phyloP scores from a whole-genome alignment of 2,888 invertebrate genomes.

The Agonopterix arenella region DNA sequence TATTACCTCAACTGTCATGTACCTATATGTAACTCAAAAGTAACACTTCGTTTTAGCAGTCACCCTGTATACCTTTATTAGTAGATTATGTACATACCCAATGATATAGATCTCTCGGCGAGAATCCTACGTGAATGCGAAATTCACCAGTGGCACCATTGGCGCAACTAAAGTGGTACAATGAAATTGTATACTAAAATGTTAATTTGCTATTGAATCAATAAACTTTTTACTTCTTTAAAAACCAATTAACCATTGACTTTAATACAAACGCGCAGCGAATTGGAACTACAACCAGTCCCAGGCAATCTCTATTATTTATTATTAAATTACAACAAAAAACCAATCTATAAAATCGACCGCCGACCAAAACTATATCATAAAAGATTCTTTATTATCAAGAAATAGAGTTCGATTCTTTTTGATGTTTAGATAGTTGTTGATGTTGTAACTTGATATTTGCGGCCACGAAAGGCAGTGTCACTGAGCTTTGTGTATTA shows the following conservation, averaged over 20 bases:
- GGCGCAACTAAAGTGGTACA: too few relatives aligned
- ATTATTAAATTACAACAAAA: constrained; percentile 62
- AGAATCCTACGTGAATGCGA: too few relatives aligned
- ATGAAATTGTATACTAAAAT: too few relatives aligned
- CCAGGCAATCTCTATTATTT: constrained; percentile 26
- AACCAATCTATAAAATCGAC: constrained; percentile 67
- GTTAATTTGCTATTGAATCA: too few relatives aligned
- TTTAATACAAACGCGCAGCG: too few relatives aligned
- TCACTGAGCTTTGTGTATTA: constrained; percentile 74
- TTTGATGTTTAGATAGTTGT: neutral
- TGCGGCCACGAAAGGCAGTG: constrained; percentile 69
- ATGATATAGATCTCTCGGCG: too few relatives aligned
- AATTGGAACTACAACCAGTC: neutral
- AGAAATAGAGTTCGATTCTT: neutral
- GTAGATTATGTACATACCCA: too few relatives aligned
- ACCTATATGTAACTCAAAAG: neutral
- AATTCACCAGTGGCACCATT: too few relatives aligned
- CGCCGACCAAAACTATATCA: constrained; percentile 27
- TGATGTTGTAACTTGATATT: constrained; percentile 57
- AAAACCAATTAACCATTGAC: too few relatives aligned
- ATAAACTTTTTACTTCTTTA: too few relatives aligned
- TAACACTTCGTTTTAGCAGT: too few relatives aligned
- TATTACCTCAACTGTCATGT: neutral
- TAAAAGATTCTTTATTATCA: constrained; percentile 20
- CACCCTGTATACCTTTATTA: too few relatives aligned